Evolutionary conservation across 2,888 invertebrate genomes (phyloP), one percentile per base, ranked within the genome.

Genomic region (Alloscopus bannaensis): DNA sequence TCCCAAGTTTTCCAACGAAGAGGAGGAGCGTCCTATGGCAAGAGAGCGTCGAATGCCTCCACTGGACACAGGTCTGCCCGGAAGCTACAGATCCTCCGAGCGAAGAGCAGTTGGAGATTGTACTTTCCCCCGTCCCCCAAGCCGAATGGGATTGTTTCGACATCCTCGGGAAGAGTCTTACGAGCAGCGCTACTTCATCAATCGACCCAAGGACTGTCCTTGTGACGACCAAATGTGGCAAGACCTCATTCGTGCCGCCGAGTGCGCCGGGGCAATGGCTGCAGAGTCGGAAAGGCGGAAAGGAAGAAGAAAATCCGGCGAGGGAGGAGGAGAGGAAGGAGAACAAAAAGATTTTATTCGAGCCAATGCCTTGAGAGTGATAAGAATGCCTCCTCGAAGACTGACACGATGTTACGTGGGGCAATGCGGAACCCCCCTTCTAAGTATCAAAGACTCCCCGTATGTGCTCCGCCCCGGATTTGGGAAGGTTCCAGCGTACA

Each of bases 401-500:
- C 52, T 76, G 1, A 13, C 36, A 13, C 42, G 76, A 24, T 81
- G 76, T 29, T 81, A 81, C 62, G 28, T 71, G 0, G 62, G 71
- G 29, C 28, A 50, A 26, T 60, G 60, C n/a, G 81, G 81, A 4
- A 31, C 47, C 3, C 76, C 71, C 40, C 16, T 62, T 8, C 3
- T 81, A 0, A 76, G 77, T 62, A 65, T 81, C 62, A 42, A 57
- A 31, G 64, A 73, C 36, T 45, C 60, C 0, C 81, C 81, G 1
- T 77, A 66, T 20, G 72, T 81, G 6, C 69, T 81, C 1, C 52
- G 65, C 26, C 77, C 81, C 6, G 69, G 65, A 20, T 82, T 73
- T 52, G 82, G 82, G 2, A 72, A 77, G 42, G 76, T 83, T n/a
- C 83, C 83, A 3, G 6, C 52, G 8, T 83, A 83, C 28, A 8